phyloP scores from a whole-genome alignment of 2,888 invertebrate species.

The Ichneumon xanthorius region DNA sequence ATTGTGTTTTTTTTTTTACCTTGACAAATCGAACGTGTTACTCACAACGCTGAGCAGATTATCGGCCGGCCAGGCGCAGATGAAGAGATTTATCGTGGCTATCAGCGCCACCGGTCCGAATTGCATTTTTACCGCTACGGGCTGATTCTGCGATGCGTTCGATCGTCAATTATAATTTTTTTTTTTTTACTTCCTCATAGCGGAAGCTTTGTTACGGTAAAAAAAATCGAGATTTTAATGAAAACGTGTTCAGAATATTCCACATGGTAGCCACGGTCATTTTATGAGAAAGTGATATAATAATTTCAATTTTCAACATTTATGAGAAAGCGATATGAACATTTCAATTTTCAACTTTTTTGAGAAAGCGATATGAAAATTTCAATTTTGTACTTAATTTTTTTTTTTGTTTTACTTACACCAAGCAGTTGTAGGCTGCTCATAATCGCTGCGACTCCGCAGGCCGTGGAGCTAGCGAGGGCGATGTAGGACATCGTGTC shows the following conservation, averaged over 20 bases:
- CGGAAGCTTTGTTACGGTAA: too few relatives aligned
- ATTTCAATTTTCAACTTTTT: too few relatives aligned
- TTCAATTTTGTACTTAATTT: too few relatives aligned
- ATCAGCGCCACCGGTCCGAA: constrained; percentile 49
- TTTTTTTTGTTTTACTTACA: constrained; percentile 61
- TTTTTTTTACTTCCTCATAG: too few relatives aligned
- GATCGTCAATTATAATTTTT: neutral
- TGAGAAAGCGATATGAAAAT: too few relatives aligned
- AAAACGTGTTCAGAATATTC: too few relatives aligned
- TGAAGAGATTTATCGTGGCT: constrained; percentile 54
- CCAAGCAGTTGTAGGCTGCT: constrained; percentile 68
- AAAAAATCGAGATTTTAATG: too few relatives aligned
- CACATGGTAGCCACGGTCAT: too few relatives aligned
- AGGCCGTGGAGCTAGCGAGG: constrained; percentile 37
- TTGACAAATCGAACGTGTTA: constrained; percentile 41
- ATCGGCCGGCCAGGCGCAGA: constrained; percentile 63
- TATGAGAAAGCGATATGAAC: too few relatives aligned
- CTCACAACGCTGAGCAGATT: constrained; percentile 58
- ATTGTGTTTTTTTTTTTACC: neutral
- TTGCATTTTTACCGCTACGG: constrained; percentile 55
- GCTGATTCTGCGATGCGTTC: constrained; percentile 49
- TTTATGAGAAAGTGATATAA: too few relatives aligned
- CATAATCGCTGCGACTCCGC: constrained; percentile 64
- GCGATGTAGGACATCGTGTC: constrained; percentile 59
- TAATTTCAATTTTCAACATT: too few relatives aligned